Base-by-base conservation (phyloP, 1,140 invertebrate genomes). In the Drosophila pruinosa region DNA sequence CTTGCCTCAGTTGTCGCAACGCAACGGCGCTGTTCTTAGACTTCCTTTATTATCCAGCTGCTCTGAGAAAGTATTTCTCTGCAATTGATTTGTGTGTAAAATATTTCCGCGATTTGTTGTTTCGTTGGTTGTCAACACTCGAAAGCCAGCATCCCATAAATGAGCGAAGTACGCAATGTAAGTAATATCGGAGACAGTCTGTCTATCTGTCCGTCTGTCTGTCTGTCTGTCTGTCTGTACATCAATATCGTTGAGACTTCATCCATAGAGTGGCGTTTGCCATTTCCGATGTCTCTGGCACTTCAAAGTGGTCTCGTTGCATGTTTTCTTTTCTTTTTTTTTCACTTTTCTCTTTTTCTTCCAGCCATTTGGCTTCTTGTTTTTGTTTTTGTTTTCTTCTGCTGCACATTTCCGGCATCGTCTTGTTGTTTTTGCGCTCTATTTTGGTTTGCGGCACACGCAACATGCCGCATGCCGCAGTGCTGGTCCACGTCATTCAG, bases 71-170 rank as follows among this genome's bases (percentile, higher is more conserved):
- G 7, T n/a, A 17, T 41, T 24, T 21, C 34, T 4, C 15, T n/a
- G 48, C 22, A 47, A 63, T 69, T 69, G 65, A 69, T 47, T 63
- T 45, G 28, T 53, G 48, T 47, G 21, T 26, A 54, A 68, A 63
- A 69, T 69, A 69, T 58, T 69, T 69, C 65, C 65, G 65, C 65
- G 41, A 69, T 69, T 50, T 58, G 12, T 58, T 24, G 47, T 31
- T 59, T 41, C 52, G 58, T 62, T 53, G 47, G 19, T 38, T 62
- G 65, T 62, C 65, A 63, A 53, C 65, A 69, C 58, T 69, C 45
- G 48, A 69, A 62, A 47, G 47, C 65, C 22, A 41, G 22, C 59
- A 28, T 22, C 39, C 41, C 62, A 58, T 58, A 65, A 65, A 47
- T 53, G 26, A 24, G 43, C 6, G 10, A 15, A 26, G 7, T 10